These are phyloP conservation scores for Glossophaga mutica DNA, from an alignment of 2,797 vertebrate species.

Conservation along the genomic window DNA sequence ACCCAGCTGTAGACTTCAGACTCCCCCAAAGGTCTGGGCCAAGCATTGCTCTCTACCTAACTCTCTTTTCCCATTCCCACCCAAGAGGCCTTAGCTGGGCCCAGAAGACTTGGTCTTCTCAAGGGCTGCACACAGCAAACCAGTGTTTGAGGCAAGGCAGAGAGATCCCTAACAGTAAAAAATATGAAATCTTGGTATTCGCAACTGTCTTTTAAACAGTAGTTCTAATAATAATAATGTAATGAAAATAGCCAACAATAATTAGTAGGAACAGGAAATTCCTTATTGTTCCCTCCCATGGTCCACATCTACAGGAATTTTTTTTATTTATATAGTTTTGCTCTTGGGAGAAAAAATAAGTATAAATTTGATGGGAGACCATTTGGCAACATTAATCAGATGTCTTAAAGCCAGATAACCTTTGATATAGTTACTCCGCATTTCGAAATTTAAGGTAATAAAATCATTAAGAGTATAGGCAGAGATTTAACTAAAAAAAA, in stretches of 20 bases:
- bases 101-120: neutral
- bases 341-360: neutral
- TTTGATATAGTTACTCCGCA: neutral
- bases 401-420: neutral
- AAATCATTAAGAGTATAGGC: neutral
- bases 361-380: neutral
- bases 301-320: neutral
- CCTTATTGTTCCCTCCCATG: neutral
- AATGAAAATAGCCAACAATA: neutral
- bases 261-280: neutral
- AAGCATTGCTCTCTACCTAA: neutral
- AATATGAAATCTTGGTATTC: neutral
- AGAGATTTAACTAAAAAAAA: neutral
- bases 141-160: neutral
- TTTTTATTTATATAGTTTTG: neutral
- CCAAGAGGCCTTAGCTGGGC: neutral
- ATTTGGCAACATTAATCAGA: neutral
- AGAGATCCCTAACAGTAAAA: neutral
- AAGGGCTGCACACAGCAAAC: neutral
- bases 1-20: neutral
- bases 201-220: neutral
- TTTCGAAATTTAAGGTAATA: neutral
- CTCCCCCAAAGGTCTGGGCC: neutral
- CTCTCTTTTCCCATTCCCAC: neutral
- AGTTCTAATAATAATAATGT: neutral